Evolutionary conservation across 2,113 vertebrate species (phyloP).

Genomic region (Trinectes maculatus): DNA sequence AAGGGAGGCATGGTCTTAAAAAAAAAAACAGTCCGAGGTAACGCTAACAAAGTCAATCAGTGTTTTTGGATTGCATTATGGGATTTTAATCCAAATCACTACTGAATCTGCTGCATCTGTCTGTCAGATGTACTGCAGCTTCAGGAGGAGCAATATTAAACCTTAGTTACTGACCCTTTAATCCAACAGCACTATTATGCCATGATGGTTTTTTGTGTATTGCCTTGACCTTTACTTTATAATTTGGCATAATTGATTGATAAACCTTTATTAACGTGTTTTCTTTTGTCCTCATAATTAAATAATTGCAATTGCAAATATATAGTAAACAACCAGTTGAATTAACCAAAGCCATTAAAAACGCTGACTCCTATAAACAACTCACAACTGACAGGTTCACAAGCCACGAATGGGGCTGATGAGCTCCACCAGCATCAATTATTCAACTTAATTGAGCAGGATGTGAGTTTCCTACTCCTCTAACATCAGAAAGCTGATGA

Average conservation of each 20-base stretch:
- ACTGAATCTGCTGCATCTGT: background rate
- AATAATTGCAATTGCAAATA: no score
- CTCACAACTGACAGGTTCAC: constrained; percentile 16
- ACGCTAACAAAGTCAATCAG: background rate
- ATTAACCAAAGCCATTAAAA: constrained; percentile 56
- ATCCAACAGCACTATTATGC: background rate
- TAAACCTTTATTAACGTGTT: background rate
- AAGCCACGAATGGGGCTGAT: constrained; percentile 40
- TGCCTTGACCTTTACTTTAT: background rate
- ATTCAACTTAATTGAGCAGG: constrained; percentile 70
- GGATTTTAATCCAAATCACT: no score
- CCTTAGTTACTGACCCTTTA: background rate
- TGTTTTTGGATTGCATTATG: background rate
- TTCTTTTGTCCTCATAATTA: no score
- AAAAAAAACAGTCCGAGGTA: background rate
- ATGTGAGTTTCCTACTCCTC: constrained; percentile 52
- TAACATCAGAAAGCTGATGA: constrained; percentile 44
- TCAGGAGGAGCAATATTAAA: background rate
- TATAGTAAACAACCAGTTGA: constrained; percentile 37
- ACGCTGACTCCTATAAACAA: constrained; percentile 44
- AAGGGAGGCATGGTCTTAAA: background rate
- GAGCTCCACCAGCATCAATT: constrained; percentile 66
- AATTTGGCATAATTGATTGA: background rate
- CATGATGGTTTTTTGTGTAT: background rate
- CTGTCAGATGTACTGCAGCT: background rate